Evolutionary conservation across 1,140 invertebrate species (phyloP).

Genomic region (Mesaphorura yosii): DNA sequence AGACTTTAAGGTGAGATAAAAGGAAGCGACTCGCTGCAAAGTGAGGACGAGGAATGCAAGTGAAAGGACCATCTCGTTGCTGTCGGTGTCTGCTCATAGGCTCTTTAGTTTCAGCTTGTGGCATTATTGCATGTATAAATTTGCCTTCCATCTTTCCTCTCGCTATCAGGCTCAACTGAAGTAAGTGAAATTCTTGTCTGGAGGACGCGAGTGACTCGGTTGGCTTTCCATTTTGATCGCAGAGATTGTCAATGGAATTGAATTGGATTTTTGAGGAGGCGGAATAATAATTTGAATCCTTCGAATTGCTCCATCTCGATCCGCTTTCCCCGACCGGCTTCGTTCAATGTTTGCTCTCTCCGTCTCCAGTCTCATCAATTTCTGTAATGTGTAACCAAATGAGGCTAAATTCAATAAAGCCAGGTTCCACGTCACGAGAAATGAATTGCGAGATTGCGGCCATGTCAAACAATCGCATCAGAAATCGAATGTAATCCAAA

Average conservation of each 20-base stretch:
- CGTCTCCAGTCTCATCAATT: not conserved
- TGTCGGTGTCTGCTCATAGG: no score
- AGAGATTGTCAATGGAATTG: not conserved
- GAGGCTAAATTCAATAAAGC: constrained; percentile 27
- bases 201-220: not conserved
- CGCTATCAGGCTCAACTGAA: no score
- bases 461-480: no score
- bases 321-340: not conserved
- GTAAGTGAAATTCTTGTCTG: not conserved
- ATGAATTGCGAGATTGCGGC: no score
- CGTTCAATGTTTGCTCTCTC: not conserved
- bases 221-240: not conserved
- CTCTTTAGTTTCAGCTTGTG: no score
- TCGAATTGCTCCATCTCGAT: not conserved
- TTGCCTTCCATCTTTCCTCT: no score
- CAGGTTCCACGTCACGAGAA: no score
- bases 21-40: not conserved
- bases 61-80: no score
- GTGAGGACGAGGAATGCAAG: not conserved
- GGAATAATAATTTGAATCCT: constrained; percentile 24
- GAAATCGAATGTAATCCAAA: no score
- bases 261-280: constrained; percentile 19
- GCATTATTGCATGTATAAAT: no score
- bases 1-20: constrained; percentile 1
- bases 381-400: constrained; percentile 18